These are phyloP conservation scores for Sterrhoptilus dennistouni DNA, from an alignment of 2,113 vertebrate genomes.

Conservation along the genomic window DNA sequence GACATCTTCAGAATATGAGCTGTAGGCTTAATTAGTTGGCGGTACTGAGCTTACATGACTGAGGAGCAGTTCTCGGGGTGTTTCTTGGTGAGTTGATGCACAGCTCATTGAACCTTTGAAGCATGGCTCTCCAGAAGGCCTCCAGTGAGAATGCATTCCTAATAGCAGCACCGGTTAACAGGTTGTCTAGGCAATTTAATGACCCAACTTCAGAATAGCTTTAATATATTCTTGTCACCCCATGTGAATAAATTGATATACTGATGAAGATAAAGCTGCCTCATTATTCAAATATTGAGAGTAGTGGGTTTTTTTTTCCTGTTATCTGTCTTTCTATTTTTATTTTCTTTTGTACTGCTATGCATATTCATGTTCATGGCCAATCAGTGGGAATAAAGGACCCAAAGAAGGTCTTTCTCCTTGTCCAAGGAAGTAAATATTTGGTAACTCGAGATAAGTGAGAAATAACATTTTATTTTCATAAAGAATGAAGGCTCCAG, in stretches of 20 bases:
- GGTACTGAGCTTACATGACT: background rate
- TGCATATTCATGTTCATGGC: background rate
- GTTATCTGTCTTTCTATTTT: background rate
- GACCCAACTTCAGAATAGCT: constrained; percentile 4
- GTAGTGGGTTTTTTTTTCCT: background rate
- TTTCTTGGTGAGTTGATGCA: background rate
- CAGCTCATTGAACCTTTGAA: constrained; percentile 16
- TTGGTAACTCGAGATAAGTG: background rate
- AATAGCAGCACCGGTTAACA: constrained; percentile 11
- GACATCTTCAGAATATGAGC: background rate
- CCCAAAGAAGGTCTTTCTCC: background rate
- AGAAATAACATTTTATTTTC: background rate
- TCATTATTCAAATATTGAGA: constrained; percentile 52
- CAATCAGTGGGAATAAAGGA: background rate
- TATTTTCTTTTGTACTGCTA: background rate
- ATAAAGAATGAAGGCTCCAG: background rate
- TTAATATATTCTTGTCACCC: constrained; percentile 39
- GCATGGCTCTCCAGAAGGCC: background rate
- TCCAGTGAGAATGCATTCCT: background rate
- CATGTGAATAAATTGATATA: constrained; percentile 45
- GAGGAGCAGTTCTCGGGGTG: background rate
- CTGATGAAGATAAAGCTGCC: constrained; percentile 38
- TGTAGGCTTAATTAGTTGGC: constrained; percentile 1
- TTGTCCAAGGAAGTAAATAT: background rate
- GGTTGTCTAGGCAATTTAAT: constrained; percentile 39